Base-by-base conservation (phyloP, 2,888 invertebrate species). In the Xylota sylvarum region DNA sequence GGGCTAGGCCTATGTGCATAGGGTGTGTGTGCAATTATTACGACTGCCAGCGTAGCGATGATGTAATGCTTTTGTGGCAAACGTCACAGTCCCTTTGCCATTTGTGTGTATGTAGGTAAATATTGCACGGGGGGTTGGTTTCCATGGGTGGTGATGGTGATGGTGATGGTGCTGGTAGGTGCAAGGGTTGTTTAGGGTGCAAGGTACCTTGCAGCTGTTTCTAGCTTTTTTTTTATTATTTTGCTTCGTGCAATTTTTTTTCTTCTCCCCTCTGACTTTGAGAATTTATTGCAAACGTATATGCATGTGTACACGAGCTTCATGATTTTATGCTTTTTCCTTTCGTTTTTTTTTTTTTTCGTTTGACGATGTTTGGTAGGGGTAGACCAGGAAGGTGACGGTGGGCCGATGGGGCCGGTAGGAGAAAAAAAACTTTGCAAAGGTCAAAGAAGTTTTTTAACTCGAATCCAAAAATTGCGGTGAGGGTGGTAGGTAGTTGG, bases 51-150 rank as follows among this genome's bases (percentile, higher is more conserved):
- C 40, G 69, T 76, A 80, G 64, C 60, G 70, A 81, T 85, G 85
- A 81, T 85, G 81, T 85, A 85, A 85, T 81, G 76, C 58, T 77
- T 81, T 70, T 76, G 64, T 85, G 48, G 70, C 43, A 72, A 72
- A 70, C 85, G 65, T 72, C 76, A 85, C 85, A 65, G 50, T 76
- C 30, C 50, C 50, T 64, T 76, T 43, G 58, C 46, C 48, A 56
- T 62, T 67, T 35, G 1, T 69, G 58, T 50, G 23, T 23, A 23
- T 1, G 23, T 23, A 23, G 23, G 23, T 23, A 23, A 3, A 40
- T 37, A 72, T 50, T 67, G 35, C 58, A 58, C 30, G n/a, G 56
- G 48, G 37, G 17, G 65, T 19, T 37, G 7, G 2, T 27, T 46
- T 52, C 17, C 23, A 30, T 12, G 46, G 55, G 48, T 62, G 9